phyloP scores from a whole-genome alignment of 2,888 invertebrate genomes.

The Amiota minor region DNA sequence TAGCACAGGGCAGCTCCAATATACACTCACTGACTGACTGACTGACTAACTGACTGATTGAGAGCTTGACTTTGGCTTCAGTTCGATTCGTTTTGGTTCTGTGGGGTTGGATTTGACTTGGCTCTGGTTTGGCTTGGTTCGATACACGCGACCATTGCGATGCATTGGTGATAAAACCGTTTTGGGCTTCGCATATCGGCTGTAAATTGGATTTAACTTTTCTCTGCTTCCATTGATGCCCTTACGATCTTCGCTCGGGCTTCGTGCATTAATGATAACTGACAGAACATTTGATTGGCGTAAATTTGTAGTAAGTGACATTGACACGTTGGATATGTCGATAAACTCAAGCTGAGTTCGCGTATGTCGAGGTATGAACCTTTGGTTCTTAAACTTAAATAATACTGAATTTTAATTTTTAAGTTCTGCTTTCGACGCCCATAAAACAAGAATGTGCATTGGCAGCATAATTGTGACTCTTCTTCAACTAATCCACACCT shows the following conservation, averaged over 20 bases:
- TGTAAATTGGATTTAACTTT: conserved; percentile 29
- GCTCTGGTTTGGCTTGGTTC: not conserved
- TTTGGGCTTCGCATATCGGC: conserved; percentile 5
- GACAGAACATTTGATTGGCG: conserved; percentile 29
- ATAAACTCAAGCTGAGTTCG: too few species aligned
- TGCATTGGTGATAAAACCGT: conserved; percentile 19
- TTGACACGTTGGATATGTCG: conserved; percentile 11
- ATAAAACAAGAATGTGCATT: too few species aligned
- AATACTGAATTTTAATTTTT: too few species aligned
- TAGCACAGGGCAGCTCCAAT: not conserved
- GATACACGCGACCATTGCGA: not conserved
- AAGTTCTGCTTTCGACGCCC: too few species aligned
- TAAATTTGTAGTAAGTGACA: conserved; percentile 29
- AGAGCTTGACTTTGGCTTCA: too few species aligned
- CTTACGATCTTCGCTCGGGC: not conserved
- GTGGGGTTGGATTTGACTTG: too few species aligned
- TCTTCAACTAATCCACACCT: too few species aligned
- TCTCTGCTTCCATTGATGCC: not conserved
- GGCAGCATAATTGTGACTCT: too few species aligned
- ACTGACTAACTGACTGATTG: not conserved
- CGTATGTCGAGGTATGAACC: too few species aligned
- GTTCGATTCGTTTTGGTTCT: too few species aligned
- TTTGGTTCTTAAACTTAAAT: not conserved
- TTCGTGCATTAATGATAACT: conserved; percentile 27
- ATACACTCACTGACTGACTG: not conserved